Base-by-base conservation (phyloP, 2,113 vertebrate species). In the Lampris incognitus region DNA sequence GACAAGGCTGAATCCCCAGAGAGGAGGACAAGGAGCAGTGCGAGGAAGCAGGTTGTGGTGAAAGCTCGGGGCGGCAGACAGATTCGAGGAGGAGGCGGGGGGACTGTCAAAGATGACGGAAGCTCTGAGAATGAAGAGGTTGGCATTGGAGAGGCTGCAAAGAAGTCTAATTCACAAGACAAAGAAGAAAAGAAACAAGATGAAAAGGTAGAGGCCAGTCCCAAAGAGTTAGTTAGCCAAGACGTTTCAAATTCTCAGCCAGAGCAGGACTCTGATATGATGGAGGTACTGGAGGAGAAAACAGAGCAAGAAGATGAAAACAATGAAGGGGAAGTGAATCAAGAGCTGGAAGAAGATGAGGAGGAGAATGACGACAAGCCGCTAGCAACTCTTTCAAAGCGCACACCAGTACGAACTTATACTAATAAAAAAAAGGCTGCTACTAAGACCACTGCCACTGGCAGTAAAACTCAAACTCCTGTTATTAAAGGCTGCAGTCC, bases 91-190 rank as follows among this genome's bases (percentile, higher is more conserved):
- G 1, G 68, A 1, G 50, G 67, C 2, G 52, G 70, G 11, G 71
- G 5, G 0, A 55, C 72, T 0, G 81, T 72, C 44, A 94, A 90
- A 70, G 93, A 94, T 3, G 91, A 92, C 0, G 91, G 77, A 13
- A 95, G 93, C 85, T 94, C 94, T 10, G 93, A 94, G 9, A 93
- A 94, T 5, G 92, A 95, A 36, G 93, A 94, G n/a, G 89, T 85
- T 5, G 10, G 52, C 58, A 54, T 13, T 6, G 49, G 9, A 62
- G 90, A 90, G 24, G 78, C 88, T 0, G 1, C 76, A 9, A 94
- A 79, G n/a, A 94, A 94, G 0, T 44, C 91, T 86, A 42, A 72
- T 8, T 8, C 48, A n/a, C 74, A 66, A 2, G 66, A 67, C 10
- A 68, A 82, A 42, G 56, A 49, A 1, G 65, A 72, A 8, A 87